Base-by-base conservation (phyloP, 53 echinoderm and acorn worm species). In the Holothuria scabra region DNA sequence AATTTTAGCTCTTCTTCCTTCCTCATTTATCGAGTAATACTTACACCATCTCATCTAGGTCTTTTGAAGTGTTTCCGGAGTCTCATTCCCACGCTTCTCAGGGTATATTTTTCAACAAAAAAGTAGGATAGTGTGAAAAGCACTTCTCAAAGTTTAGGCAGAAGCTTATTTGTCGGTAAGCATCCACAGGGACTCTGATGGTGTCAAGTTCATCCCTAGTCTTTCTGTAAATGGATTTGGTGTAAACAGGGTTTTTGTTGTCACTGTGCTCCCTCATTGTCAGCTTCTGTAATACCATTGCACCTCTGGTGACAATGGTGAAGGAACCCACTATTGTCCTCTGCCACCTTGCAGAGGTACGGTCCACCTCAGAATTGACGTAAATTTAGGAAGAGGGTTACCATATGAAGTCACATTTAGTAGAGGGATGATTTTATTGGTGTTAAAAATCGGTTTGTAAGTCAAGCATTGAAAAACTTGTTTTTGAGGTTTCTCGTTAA, bases 81-180 rank as follows among this genome's bases (percentile, higher is more conserved):
- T 33, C 46, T 44, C 72, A 72, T 72, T 72, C 72, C 72, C 72
- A 72, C 72, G 72, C 44, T 44, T 44, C 72, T 72, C 48, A 41
- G 46, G 65, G 65, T 23, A 44, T 46, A 44, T 44, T 72, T 44
- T 72, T 72, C 46, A 41, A 25, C 72, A 23, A 35, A 33, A n/a
- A 22, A 22, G 18, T 22, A 26, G 26, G 34, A 72, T 41, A 33
- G 34, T 7, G 29, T 32, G 44, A 72, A 44, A 48, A 72, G 49
- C 72, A 10, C 24, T 20, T 44, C 24, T 23, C 26, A 26, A 72
- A 72, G 0, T 72, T 44, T 48, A 30, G 46, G 44, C 72, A 72
- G 24, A 72, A 48, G 72, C 49, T 44, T 41, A 21, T 72, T 26
- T 25, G 72, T 28, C 72, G 28, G 41, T 37, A 72, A 72, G 48